Evolutionary conservation across 2,888 invertebrate species (phyloP), one percentile per base, ranked within the genome.

Genomic region (Amphimallon solstitiale): DNA sequence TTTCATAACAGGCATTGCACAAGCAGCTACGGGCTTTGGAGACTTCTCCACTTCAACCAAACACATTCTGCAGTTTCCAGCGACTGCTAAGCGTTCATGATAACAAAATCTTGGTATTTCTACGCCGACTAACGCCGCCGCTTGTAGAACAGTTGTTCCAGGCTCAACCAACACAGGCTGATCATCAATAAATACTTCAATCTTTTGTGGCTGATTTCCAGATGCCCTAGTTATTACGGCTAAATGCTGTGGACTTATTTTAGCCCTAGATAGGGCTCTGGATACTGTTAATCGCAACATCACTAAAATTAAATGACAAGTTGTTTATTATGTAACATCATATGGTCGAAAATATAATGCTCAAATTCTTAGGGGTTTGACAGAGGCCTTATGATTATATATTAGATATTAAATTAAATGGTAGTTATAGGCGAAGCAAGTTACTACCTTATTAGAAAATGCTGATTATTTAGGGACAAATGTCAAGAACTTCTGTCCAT

Each of bases 1-100:
- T 83, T 98, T 98, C 98, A 99, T 97, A 0, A 99, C 98, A 0
- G 99, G 99, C 98, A 99, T 99, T 10, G 99, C 99, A 83, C 99
- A 99, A 0, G 98, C 97, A 6, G 99, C 99, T 0, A 97, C 94
- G 0, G 98, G 98, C 86, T 99, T 97, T 1, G 97, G 92, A 43
- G 97, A 95, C 81, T 95, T 98, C 81, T 99, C 99, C 9, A 99
- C 97, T 84, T 99, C 99, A 0, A 99, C 99, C 23, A 99, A 86
- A 84, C 99, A 99, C 99, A 99, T 99, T 70, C 99, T 89, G 80
- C 98, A 99, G 85, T 99, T 99, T 48, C 99, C 99, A 71, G 99
- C 99, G 29, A 99, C 94, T 3, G 98, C 97, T 64, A 99, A 87
- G 56, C 99, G 88, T 80, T 99, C 99, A 85, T 99, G 99, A 82